These are phyloP conservation scores for Sabatieria punctata DNA, from an alignment of 2,888 invertebrate genomes.

Conservation along the genomic window DNA sequence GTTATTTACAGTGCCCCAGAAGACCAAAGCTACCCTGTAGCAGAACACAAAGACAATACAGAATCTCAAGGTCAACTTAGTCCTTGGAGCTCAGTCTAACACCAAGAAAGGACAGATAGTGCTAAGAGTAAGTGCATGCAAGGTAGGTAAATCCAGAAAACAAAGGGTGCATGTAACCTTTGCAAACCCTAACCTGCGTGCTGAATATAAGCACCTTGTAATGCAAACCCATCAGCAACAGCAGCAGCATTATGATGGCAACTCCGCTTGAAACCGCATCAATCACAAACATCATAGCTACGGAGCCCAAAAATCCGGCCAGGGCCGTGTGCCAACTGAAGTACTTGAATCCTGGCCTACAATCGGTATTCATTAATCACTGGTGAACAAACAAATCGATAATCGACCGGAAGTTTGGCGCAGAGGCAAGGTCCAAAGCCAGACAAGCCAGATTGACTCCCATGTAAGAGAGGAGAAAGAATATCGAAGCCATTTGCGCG, in stretches of 20 bases:
- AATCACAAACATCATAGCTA: constrained; percentile 84
- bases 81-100: too few species aligned
- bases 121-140: too few species aligned
- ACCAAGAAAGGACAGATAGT: too few species aligned
- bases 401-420: constrained; percentile 95
- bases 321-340: constrained; percentile 86
- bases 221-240: constrained; percentile 72
- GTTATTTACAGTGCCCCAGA: too few species aligned
- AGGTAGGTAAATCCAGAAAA: too few species aligned
- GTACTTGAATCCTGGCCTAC: constrained; percentile 68
- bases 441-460: constrained; percentile 89
- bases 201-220: constrained; percentile 42
- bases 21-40: too few species aligned
- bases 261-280: constrained; percentile 73
- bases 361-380: not conserved
- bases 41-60: too few species aligned
- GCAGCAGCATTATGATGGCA: constrained; percentile 64
- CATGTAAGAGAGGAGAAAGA: constrained; percentile 87
- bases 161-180: too few species aligned
- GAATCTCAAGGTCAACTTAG: too few species aligned
- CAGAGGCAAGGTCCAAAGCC: constrained; percentile 83
- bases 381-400: not conserved
- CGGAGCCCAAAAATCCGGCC: constrained; percentile 62
- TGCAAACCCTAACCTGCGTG: too few species aligned
- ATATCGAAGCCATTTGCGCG: constrained; percentile 84